Percentiles rank a stretch among this genome's conserved stretches.
phyloP scores from a whole-genome alignment of 2,888 invertebrate species.

The Pteria penguin region DNA sequence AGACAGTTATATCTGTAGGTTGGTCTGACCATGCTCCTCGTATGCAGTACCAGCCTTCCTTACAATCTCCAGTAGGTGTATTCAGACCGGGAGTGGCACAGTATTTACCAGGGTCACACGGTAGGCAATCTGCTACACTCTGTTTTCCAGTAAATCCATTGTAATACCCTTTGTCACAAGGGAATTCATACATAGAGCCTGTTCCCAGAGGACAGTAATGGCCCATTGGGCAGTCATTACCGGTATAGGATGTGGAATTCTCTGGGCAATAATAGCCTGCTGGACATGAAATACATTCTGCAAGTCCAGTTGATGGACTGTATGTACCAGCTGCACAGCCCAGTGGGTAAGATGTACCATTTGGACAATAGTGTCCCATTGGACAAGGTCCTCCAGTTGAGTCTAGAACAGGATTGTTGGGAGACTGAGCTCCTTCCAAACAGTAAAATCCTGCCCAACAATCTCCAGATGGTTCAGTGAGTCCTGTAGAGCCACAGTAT shows the following conservation, averaged over 20 bases:
- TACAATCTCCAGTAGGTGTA: conserved; percentile 65
- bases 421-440: conserved; percentile 63
- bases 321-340: conserved; percentile 66
- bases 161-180: conserved; percentile 72
- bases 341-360: conserved; percentile 72
- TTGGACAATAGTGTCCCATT: conserved; percentile 75
- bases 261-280: conserved; percentile 64
- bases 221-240: conserved; percentile 66
- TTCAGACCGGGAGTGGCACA: conserved; percentile 70
- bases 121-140: conserved; percentile 68
- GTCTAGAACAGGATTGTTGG: conserved; percentile 66
- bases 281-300: conserved; percentile 58
- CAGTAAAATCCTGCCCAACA: conserved; percentile 78
- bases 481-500: conserved; percentile 69
- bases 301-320: conserved; percentile 57
- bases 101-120: conserved; percentile 74
- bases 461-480: conserved; percentile 68
- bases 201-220: conserved; percentile 74
- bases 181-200: conserved; percentile 61
- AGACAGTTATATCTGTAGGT: conserved; percentile 69
- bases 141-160: conserved; percentile 67
- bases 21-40: conserved; percentile 71
- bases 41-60: conserved; percentile 76
- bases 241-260: conserved; percentile 62
- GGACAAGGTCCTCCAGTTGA: conserved; percentile 74